Base-by-base conservation (phyloP, 1,140 invertebrate species). In the Maconellicoccus hirsutus region DNA sequence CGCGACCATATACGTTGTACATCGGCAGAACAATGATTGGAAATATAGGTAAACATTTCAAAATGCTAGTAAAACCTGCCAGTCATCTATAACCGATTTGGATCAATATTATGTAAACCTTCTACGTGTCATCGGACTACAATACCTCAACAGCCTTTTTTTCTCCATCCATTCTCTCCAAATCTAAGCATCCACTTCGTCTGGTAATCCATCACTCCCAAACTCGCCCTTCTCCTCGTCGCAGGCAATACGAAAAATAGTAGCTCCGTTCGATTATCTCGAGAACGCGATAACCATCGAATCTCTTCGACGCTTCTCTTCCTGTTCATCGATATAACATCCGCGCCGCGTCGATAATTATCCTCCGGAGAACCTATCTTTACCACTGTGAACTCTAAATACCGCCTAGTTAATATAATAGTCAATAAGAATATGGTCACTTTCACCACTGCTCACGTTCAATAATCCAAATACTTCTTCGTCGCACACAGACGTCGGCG, bases 401-500 rank as follows among this genome's bases (percentile, higher is more conserved):
- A 52, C 42, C 42, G 42, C 42, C 42, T 52, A 52, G 42, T 52
- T 52, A 52, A 52, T 52, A 52, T 52, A 52, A 52, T 52, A 52
- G 42, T 52, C 42, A 52, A 52, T 52, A 52, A 52, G 42, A 52
- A 52, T 52, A 52, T 52, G 42, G 42, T 52, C 42, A 52, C 42
- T 52, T 52, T 52, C 42, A 52, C 42, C 42, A 52, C n/a, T 52
- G 42, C 42, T 52, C 42, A 52, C 42, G 42, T 16, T 52, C 42
- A 52, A 33, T 33, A 33, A 52, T 52, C 42, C 42, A 52, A 52
- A 52, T 52, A 52, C 10, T 19, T 52, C 42, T 14, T 16, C n/a
- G 42, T 14, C n/a, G 2, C 42, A 52, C 42, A 52, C 42, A 6
- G 42, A 19, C n/a, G 6, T 16, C 42, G 42, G 29, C 12, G 4